Base-by-base conservation (phyloP, 1,140 invertebrate genomes). In the Pachypeltis micranthus region DNA sequence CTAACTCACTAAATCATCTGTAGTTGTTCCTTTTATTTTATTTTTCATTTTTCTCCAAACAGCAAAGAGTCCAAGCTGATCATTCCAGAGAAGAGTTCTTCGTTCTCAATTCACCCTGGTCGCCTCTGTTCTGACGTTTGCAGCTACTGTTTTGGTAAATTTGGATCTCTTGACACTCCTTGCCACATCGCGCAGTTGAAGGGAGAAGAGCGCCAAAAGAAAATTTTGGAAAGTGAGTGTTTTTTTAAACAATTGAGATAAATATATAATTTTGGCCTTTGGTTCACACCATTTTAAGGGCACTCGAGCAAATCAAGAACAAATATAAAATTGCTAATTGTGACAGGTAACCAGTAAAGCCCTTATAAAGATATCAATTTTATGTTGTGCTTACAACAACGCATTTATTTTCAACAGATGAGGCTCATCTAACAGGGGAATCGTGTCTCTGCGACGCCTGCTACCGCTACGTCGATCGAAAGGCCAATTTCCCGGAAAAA, bases 151-250 rank as follows among this genome's bases (percentile, higher is more conserved):
- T 86, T 86, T 67, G 87, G 87, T 7, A 90, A 90, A 73, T 91
- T 91, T 67, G 88, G 88, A 0, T 81, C 87, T 0, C 82, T 88
- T 57, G 88, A 91, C 68, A 90, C 88, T 0, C 88, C 88, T 0
- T 89, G 88, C 75, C 88, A 91, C 72, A 82, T 91, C 31, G 87
- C 86, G 0, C 87, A 90, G 72, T 84, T 90, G 72, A 91, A 90
- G 70, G 87, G 84, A 27, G 76, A 81, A 7, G 88, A 90, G 57
- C 76, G 85, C 31, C 85, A 88, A 70, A 83, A 85, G 69, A 88
- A 88, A 70, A 87, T 89, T 39, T 73, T 90, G 64, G 79, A 84
- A 73, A 77, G 73, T 75, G 67, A 66, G 67, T 59, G 25, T 61
- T 60, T 47, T 47, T 60, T 28, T 2, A 31, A 1, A 19, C 7